Evolutionary conservation across 2,888 invertebrate genomes (phyloP).

Genomic region (Agriotes lineatus): DNA sequence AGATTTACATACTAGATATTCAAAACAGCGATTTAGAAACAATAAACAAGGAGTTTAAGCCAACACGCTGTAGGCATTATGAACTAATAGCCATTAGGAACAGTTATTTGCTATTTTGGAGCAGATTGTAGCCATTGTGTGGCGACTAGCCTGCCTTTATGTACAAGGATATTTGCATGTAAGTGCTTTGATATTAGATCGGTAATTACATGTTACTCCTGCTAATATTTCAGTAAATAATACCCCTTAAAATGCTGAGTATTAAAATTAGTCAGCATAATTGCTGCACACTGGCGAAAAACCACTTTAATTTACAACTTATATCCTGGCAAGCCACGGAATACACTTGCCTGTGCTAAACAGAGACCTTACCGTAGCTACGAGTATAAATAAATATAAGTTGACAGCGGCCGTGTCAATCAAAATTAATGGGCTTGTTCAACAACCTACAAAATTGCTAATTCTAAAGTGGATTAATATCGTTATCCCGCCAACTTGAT

Average conservation of each 20-base stretch:
- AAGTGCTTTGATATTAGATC: too few species aligned
- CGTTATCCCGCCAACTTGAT: slow-evolving; percentile 1
- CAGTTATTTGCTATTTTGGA: slow-evolving; percentile 16
- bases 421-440: slow-evolving; percentile 14
- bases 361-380: too few species aligned
- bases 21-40: slow-evolving; percentile 17
- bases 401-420: slow-evolving; percentile 9
- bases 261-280: neutral
- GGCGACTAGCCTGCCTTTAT: too few species aligned
- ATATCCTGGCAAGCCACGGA: too few species aligned
- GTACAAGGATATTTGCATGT: neutral
- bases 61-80: neutral
- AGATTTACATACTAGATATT: slow-evolving; percentile 23
- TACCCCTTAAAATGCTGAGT: neutral
- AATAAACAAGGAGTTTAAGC: slow-evolving; percentile 13
- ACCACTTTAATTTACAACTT: too few species aligned
- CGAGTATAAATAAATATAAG: neutral
- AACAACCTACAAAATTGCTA: slow-evolving; percentile 1
- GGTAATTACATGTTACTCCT: too few species aligned
- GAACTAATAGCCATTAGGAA: slow-evolving; percentile 14
- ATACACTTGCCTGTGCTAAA: too few species aligned
- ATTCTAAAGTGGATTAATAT: neutral
- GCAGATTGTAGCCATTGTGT: neutral
- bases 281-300: too few species aligned
- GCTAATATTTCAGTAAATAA: neutral